Evolutionary conservation across 1,140 invertebrate species (phyloP).

Genomic region (Drosophila kikkawai): DNA sequence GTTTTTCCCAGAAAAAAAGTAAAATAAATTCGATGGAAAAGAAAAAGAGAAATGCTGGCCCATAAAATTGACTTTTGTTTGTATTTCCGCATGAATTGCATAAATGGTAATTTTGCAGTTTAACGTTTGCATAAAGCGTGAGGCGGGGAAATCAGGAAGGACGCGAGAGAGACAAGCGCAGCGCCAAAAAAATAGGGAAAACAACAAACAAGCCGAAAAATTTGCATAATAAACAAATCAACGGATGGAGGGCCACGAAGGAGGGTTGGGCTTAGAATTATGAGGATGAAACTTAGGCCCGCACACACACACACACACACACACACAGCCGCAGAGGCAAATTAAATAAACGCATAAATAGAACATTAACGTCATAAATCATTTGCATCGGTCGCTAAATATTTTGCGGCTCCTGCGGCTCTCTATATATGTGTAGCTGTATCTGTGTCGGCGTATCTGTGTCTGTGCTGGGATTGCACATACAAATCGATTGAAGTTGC

Average conservation of each 20-base stretch:
- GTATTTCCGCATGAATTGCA: conserved; percentile 83
- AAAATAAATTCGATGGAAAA: conserved; percentile 31
- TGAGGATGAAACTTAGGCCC: conserved; percentile 41
- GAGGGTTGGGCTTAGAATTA: conserved; percentile 58
- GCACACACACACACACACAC: conserved; percentile 32
- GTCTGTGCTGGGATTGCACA: conserved; percentile 28
- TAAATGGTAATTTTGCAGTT: conserved; percentile 83
- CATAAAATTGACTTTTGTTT: conserved; percentile 84
- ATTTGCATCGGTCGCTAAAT: conserved; percentile 70
- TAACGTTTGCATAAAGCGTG: conserved; percentile 66
- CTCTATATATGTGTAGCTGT: neutral
- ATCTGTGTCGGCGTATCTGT: conserved; percentile 12
- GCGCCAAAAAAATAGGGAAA: conserved; percentile 37
- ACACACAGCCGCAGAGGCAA: conserved; percentile 24
- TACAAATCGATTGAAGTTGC: conserved; percentile 65
- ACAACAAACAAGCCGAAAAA: conserved; percentile 51
- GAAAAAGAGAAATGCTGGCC: conserved; percentile 35
- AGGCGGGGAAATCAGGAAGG: conserved; percentile 14
- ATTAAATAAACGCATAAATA: conserved; percentile 83
- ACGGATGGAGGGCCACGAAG: conserved; percentile 16
- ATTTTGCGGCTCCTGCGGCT: conserved; percentile 62
- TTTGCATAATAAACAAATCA: conserved; percentile 65
- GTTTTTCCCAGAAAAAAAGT: conserved; percentile 33
- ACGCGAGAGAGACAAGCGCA: conserved; percentile 30
- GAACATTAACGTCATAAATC: conserved; percentile 82